Percentiles rank a stretch among this genome's conserved stretches.
phyloP scores from a whole-genome alignment of 1,140 invertebrate species.

The Gryllus bimaculatus region DNA sequence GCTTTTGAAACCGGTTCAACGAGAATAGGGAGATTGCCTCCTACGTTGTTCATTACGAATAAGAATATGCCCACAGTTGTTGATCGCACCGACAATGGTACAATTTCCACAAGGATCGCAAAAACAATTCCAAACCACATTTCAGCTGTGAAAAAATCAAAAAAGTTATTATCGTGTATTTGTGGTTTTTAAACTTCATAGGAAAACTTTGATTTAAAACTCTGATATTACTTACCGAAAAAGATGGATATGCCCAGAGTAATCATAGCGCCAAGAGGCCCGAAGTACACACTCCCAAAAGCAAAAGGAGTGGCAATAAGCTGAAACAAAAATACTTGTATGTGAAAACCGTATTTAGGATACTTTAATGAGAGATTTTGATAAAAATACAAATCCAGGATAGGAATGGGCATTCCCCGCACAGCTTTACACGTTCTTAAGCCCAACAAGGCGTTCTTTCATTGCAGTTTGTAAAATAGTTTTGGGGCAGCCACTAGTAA shows the following conservation, averaged over 20 bases:
- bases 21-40: constrained; percentile 81
- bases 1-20: constrained; percentile 72
- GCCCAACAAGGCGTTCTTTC: no score
- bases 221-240: constrained; percentile 53
- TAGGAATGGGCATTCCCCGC: no score
- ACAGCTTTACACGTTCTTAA: no score
- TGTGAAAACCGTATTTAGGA: no score
- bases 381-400: no score
- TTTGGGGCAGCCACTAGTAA: no score
- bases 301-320: constrained; percentile 78
- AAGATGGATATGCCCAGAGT: constrained; percentile 75
- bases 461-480: no score
- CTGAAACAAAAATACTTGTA: constrained; percentile 36
- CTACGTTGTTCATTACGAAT: constrained; percentile 86
- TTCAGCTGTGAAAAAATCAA: constrained; percentile 49
- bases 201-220: no score
- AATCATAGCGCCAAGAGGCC: constrained; percentile 74
- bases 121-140: constrained; percentile 91
- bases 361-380: no score
- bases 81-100: constrained; percentile 66
- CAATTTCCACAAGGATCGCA: constrained; percentile 78
- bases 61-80: constrained; percentile 77
- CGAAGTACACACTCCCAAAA: constrained; percentile 77
- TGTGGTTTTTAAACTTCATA: no score
- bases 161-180: not conserved